Evolutionary conservation across 2,888 invertebrate genomes (phyloP).

Genomic region (Lordiphosa fenestrarum): DNA sequence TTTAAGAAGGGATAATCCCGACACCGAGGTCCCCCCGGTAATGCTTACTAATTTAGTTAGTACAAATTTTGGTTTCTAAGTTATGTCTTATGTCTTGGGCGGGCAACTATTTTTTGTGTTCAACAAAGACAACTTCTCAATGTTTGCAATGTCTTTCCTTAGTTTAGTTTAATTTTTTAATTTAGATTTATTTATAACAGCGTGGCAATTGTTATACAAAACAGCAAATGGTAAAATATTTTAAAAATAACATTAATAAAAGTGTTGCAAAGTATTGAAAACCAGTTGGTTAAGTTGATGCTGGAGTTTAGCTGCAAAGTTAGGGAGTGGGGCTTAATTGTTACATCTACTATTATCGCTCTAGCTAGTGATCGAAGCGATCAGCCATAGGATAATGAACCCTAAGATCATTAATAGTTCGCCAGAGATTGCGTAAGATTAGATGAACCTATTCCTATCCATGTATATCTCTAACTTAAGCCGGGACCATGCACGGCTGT

Average conservation of each 20-base stretch:
- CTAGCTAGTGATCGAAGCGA: no score
- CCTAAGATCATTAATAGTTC: no score
- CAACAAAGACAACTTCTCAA: constrained; percentile 24
- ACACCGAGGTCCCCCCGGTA: background rate
- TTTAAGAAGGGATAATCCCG: constrained; percentile 77
- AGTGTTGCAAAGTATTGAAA: background rate
- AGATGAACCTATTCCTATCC: no score
- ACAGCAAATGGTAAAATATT: constrained; percentile 19
- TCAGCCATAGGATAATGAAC: no score
- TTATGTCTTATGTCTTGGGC: constrained; percentile 26
- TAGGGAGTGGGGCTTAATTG: no score
- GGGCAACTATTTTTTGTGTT: constrained; percentile 40
- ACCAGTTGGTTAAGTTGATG: no score
- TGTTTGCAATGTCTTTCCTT: constrained; percentile 20
- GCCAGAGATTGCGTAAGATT: no score
- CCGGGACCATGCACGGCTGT: no score
- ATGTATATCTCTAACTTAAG: no score
- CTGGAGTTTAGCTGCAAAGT: no score
- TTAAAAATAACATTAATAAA: constrained; percentile 24
- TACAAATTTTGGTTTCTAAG: constrained; percentile 59
- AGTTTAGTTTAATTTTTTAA: constrained; percentile 30
- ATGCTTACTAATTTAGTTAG: constrained; percentile 66
- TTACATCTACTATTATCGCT: no score
- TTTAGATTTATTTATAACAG: constrained; percentile 34
- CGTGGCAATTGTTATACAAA: constrained; percentile 44